Conservation (phyloP, 2,888 invertebrate genomes). For the Endomychus coccineus region DNA sequence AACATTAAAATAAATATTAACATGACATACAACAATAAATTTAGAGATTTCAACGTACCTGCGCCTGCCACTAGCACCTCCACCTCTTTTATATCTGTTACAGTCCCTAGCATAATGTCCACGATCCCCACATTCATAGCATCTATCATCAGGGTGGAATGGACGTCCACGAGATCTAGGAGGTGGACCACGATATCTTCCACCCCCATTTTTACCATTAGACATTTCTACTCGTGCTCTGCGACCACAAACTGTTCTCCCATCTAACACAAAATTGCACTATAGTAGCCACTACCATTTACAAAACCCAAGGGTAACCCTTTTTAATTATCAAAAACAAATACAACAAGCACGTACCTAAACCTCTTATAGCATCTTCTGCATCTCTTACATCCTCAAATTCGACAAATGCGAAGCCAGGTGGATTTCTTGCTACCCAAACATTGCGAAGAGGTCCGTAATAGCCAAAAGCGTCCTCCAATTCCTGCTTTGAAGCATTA, state of each 20-base stretch:
- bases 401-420: conserved; percentile 87
- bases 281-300: not conserved
- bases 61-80: conserved; percentile 48
- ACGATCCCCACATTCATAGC: conserved; percentile 90
- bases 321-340: not conserved
- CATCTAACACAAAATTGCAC: conserved; percentile 47
- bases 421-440: conserved; percentile 91
- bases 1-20: no score
- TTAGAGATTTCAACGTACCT: no score
- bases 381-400: conserved; percentile 85
- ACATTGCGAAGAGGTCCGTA: conserved; percentile 86
- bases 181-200: conserved; percentile 47
- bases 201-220: conserved; percentile 65
- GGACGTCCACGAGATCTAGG: conserved; percentile 60
- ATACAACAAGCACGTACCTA: conserved; percentile 53
- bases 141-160: conserved; percentile 84
- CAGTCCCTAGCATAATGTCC: conserved; percentile 93
- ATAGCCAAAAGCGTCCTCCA: conserved; percentile 79
- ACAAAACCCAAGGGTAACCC: no score
- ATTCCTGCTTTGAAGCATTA: conserved; percentile 83
- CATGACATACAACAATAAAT: no score
- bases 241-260: conserved; percentile 79
- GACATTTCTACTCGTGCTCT: conserved; percentile 89
- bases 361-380: conserved; percentile 74
- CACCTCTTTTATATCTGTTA: conserved; percentile 55